These are phyloP conservation scores for Epinotia bilunana DNA, from an alignment of 2,888 invertebrate genomes.

Conservation along the genomic window DNA sequence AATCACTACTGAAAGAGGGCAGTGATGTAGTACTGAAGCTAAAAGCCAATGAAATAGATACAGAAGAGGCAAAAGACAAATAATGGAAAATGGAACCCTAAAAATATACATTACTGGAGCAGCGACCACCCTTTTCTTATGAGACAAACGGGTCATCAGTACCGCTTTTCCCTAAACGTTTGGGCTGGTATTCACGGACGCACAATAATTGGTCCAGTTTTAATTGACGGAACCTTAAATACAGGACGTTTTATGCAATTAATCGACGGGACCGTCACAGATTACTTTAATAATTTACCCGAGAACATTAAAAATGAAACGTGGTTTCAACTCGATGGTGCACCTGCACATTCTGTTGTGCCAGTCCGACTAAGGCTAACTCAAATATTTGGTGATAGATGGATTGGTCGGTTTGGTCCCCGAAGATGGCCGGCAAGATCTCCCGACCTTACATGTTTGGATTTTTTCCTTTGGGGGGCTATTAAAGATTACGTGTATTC, in stretches of 20 bases:
- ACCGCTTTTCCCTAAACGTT: constrained; percentile 14
- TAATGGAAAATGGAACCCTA: constrained; percentile 10
- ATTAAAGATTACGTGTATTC: constrained; percentile 8
- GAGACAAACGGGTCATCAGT: constrained; percentile 18
- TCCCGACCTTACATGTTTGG: constrained; percentile 11
- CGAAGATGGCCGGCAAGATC: constrained; percentile 4
- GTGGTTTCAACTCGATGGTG: constrained; percentile 5
- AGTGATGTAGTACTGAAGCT: no score
- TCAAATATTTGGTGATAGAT: neutral
- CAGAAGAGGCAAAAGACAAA: neutral
- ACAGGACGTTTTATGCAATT: constrained; percentile 1
- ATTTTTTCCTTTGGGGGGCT: constrained; percentile 4
- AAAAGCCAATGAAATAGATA: no score
- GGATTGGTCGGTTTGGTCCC: constrained; percentile 8
- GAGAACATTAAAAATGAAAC: neutral
- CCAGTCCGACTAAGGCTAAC: neutral
- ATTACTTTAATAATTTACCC: neutral
- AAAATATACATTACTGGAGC: constrained; percentile 15
- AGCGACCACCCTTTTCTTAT: neutral
- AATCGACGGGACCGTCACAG: neutral
- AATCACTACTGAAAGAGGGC: no score
- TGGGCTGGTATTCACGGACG: constrained; percentile 7
- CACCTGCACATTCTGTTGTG: neutral
- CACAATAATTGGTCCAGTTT: neutral
- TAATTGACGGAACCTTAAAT: constrained; percentile 5